These are phyloP conservation scores for Cyrtonyx montezumae DNA, from an alignment of 2,113 vertebrate genomes.

Conservation along the genomic window DNA sequence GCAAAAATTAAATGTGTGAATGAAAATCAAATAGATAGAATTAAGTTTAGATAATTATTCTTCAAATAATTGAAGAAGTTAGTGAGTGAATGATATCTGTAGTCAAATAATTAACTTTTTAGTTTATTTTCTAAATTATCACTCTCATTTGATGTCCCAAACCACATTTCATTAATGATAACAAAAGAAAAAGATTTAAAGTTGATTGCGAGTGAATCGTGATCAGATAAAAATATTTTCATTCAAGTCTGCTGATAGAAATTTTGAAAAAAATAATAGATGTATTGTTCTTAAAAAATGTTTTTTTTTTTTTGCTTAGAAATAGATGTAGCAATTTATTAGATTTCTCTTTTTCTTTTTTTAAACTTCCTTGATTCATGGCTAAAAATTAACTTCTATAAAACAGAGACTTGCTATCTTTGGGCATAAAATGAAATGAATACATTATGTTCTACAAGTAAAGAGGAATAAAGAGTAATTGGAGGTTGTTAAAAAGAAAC, in stretches of 20 bases:
- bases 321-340: neutral
- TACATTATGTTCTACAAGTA: neutral
- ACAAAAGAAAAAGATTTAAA: neutral
- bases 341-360: neutral
- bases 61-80: neutral
- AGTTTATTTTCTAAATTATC: neutral
- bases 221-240: neutral
- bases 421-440: neutral
- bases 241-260: neutral
- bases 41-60: neutral
- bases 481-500: conserved; percentile 3
- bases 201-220: neutral
- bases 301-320: neutral
- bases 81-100: neutral
- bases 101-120: neutral
- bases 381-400: neutral
- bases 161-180: neutral
- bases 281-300: neutral
- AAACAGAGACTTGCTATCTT: neutral
- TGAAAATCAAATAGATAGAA: neutral
- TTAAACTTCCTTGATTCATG: neutral
- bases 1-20: neutral
- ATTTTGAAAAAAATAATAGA: neutral
- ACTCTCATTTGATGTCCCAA: neutral
- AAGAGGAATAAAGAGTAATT: conserved; percentile 19